phyloP scores from a whole-genome alignment of 2,888 invertebrate species.

The Syrista parreyssii region DNA sequence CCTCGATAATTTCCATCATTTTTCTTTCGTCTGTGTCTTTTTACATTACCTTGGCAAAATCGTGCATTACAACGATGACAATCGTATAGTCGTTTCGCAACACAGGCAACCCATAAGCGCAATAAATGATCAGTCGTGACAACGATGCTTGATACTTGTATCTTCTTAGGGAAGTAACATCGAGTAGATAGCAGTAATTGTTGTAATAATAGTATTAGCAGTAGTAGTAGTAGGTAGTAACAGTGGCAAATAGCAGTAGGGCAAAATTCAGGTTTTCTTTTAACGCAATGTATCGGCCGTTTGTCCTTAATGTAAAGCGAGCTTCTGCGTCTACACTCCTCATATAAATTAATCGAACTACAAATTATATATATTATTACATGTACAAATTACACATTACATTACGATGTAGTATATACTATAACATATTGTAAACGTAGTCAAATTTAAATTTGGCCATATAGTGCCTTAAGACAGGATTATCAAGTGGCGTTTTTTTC shows the following conservation, averaged over 20 bases:
- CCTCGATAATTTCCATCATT: neutral
- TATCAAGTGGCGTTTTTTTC: constrained; percentile 23
- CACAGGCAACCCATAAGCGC: neutral
- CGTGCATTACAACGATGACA: neutral
- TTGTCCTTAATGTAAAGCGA: neutral
- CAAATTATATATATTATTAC: constrained; percentile 18
- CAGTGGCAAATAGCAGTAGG: neutral
- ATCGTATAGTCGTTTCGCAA: neutral
- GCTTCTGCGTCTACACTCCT: neutral
- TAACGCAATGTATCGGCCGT: neutral
- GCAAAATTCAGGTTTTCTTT: neutral
- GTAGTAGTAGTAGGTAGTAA: neutral
- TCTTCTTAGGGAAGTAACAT: neutral
- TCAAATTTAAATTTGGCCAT: constrained; percentile 40
- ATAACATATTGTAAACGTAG: constrained; percentile 29
- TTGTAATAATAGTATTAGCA: neutral
- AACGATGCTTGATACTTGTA: neutral
- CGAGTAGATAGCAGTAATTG: neutral
- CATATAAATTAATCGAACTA: neutral
- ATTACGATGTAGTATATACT: constrained; percentile 21
- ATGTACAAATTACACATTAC: neutral
- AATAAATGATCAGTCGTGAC: neutral
- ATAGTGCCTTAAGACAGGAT: constrained; percentile 48
- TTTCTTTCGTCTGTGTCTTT: neutral
- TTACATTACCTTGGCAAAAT: neutral